A percentile compares a stretch with the other conserved stretches of the same genome.
Evolutionary conservation across 2,888 invertebrate species (phyloP).

Genomic region (Cylindroiulus punctatus): DNA sequence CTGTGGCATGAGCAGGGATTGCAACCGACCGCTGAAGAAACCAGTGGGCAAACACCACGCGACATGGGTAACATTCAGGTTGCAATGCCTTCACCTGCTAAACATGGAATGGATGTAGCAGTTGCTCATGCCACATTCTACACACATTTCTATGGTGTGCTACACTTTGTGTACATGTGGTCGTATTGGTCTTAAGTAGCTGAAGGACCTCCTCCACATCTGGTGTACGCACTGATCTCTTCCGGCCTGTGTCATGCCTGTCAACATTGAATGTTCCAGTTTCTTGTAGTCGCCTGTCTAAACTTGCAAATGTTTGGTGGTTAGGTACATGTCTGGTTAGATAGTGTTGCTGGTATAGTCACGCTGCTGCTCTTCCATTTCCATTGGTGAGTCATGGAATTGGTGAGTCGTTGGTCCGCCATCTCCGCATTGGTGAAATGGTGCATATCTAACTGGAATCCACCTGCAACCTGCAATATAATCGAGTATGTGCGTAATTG

Average conservation of each 20-base stretch:
- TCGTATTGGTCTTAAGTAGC: neutral
- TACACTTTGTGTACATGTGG: no score
- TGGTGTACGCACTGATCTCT: neutral
- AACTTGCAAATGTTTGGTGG: neutral
- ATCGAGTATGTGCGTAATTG: no score
- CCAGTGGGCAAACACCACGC: no score
- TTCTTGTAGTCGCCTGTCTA: neutral
- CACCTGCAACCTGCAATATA: no score
- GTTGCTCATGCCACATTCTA: no score
- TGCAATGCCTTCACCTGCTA: no score
- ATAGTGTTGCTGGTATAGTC: neutral
- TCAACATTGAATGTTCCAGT: neutral
- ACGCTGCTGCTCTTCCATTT: neutral
- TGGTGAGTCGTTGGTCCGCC: neutral
- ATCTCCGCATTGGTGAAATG: neutral
- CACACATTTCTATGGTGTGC: no score
- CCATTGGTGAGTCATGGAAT: neutral
- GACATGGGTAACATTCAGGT: no score
- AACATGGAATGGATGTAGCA: no score
- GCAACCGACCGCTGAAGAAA: no score
- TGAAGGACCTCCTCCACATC: neutral
- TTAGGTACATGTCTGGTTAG: neutral
- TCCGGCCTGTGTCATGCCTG: neutral
- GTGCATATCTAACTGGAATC: neutral
- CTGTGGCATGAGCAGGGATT: no score